These are phyloP conservation scores for Lipotes vexillifer DNA, from an alignment of 2,113 vertebrate species.

Conservation along the genomic window DNA sequence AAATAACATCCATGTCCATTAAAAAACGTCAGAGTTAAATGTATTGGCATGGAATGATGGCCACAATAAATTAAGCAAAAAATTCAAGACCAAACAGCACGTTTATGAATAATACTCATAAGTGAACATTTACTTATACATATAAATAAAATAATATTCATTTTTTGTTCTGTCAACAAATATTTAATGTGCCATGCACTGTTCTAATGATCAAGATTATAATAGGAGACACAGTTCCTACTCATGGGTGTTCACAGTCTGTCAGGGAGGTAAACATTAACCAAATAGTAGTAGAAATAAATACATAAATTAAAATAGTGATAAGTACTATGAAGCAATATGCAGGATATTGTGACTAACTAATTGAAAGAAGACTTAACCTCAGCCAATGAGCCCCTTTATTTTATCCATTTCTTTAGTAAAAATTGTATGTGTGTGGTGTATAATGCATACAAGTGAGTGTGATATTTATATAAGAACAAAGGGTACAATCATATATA, in stretches of 20 bases:
- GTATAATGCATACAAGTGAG: neutral
- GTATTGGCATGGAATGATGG: neutral
- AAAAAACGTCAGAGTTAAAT: neutral
- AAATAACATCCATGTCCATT: neutral
- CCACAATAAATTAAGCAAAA: neutral
- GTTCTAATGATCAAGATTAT: neutral
- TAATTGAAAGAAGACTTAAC: neutral
- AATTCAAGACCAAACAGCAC: neutral
- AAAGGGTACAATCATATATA: neutral
- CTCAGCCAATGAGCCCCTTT: too few species aligned
- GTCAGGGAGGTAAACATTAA: neutral
- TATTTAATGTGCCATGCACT: neutral
- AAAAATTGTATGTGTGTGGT: neutral
- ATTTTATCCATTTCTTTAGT: too few species aligned
- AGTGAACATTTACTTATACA: neutral
- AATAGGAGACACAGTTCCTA: neutral
- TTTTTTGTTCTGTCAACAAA: neutral
- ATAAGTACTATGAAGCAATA: neutral
- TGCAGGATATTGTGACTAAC: neutral
- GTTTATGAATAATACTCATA: neutral
- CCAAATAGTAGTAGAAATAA: neutral
- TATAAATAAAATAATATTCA: neutral
- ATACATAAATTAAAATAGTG: neutral
- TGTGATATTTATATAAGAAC: too few species aligned
- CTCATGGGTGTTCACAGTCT: neutral